Conservation (phyloP, 2,888 invertebrate genomes). For the Synergus itoensis region DNA sequence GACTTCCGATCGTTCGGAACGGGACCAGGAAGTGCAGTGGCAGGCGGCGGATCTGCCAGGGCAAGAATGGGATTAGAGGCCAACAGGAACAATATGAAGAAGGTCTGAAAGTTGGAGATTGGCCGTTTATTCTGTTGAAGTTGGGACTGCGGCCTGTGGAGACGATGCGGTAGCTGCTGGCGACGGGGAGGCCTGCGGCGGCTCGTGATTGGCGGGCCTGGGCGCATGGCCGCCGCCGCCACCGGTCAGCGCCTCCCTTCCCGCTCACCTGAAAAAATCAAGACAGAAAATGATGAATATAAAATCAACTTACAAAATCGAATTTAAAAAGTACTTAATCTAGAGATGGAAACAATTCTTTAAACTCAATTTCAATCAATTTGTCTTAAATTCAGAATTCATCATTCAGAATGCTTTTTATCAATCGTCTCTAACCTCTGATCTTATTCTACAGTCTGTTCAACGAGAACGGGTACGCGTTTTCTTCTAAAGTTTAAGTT, state of each 20-base stretch:
- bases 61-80: conserved; percentile 72
- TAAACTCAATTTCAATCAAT: background rate
- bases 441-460: too few relatives aligned
- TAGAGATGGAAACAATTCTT: background rate
- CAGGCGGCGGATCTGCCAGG: conserved; percentile 61
- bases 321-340: background rate
- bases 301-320: background rate
- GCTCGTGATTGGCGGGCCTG: conserved; percentile 80
- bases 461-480: too few relatives aligned
- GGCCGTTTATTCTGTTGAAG: conserved; percentile 45
- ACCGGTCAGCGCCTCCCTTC: conserved; percentile 76
- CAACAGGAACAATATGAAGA: conserved; percentile 71
- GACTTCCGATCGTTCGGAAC: conserved; percentile 49
- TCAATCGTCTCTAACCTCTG: background rate
- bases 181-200: conserved; percentile 78
- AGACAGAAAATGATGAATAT: background rate
- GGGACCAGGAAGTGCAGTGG: conserved; percentile 52
- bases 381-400: background rate
- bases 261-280: conserved; percentile 54
- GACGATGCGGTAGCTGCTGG: conserved; percentile 63
- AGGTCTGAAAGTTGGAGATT: conserved; percentile 47
- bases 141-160: conserved; percentile 44
- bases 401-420: background rate
- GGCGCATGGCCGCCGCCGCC: conserved; percentile 82
- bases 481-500: too few relatives aligned